Conservation (phyloP, 2,113 vertebrate genomes). For the Dissostichus mawsoni region DNA sequence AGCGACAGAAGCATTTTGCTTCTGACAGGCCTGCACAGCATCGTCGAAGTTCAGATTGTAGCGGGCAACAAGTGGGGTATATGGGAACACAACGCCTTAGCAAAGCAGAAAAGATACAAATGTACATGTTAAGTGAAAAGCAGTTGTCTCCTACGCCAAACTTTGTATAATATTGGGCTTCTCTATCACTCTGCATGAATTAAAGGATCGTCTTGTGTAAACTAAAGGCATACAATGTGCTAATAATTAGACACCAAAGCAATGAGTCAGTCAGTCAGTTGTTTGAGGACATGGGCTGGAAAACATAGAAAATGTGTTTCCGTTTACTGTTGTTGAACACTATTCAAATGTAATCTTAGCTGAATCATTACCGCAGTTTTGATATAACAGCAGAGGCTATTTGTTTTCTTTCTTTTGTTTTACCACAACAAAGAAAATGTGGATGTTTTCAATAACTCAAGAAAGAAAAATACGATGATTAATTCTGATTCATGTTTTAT, state of each 20-base stretch:
- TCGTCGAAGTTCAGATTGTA: conserved; percentile 91
- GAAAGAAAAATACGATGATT: conserved; percentile 4
- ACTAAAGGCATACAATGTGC: background rate
- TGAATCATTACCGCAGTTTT: background rate
- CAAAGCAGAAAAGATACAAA: conserved; percentile 18
- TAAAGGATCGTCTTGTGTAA: background rate
- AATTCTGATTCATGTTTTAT: background rate
- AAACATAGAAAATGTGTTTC: conserved; percentile 37
- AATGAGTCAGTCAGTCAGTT: background rate
- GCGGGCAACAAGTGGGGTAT: conserved; percentile 87
- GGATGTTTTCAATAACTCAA: conserved; percentile 29
- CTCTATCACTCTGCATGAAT: conserved; percentile 1
- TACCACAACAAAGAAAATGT: background rate
- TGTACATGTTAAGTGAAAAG: background rate
- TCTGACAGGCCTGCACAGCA: conserved; percentile 86
- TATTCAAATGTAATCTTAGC: conserved; percentile 25
- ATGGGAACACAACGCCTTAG: conserved; percentile 94
- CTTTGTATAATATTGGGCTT: conserved; percentile 25
- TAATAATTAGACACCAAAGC: background rate
- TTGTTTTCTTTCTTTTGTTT: conserved; percentile 12
- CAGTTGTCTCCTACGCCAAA: conserved; percentile 3
- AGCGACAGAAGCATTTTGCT: conserved; percentile 89
- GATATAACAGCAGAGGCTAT: conserved; percentile 36
- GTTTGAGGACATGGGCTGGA: background rate
- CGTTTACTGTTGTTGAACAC: conserved; percentile 23